Base-by-base conservation (phyloP, 2,888 invertebrate species). In the Caenorhabditis imperialis region DNA sequence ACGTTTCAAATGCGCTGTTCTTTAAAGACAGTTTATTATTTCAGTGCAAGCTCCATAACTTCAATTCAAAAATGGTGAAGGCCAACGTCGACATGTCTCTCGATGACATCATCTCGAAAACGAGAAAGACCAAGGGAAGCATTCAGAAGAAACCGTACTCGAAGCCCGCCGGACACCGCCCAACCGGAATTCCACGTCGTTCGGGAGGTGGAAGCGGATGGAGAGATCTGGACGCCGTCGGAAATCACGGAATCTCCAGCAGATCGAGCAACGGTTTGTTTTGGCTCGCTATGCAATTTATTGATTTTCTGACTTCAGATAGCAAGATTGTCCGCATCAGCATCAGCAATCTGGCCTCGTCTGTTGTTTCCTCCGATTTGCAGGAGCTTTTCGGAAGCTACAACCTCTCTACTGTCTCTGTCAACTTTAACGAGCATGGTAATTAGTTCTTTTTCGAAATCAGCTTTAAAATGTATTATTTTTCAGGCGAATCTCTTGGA, bases 341-440 rank as follows among this genome's bases (percentile, higher is more conserved):
- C 42, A 63, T 82, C 55, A 67, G 77, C 8, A 82, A 82, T 60
- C 75, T 82, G 7, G 78, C 78, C 3, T 30, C 74, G 8, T 65
- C 62, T 16, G 79, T 82, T 18, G 53, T 71, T n/a, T 77, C 78
- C 8, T 62, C 53, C 22, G 81, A 82, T 60, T 57, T 82, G 20
- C 75, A 80, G 55, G 81, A 81, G 37, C 77, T 81, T 8, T 81
- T 81, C 71, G 72, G 42, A 7, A 47, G 48, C 10, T 80, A 72
- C 61, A 72, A 63, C 12, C 45, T 78, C 22, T 67, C 78, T n/a
- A 48, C 77, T 14, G 78, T 76, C 30, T 44, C 71, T 8, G 79
- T 80, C 40, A 79, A 81, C 51, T 80, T 77, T 67, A 78, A 76
- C 60, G 81, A 81, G 51, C 60, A 70, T 53, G 79, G 79, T 79